phyloP scores from a whole-genome alignment of 2,888 invertebrate genomes.

The Arctia plantaginis region DNA sequence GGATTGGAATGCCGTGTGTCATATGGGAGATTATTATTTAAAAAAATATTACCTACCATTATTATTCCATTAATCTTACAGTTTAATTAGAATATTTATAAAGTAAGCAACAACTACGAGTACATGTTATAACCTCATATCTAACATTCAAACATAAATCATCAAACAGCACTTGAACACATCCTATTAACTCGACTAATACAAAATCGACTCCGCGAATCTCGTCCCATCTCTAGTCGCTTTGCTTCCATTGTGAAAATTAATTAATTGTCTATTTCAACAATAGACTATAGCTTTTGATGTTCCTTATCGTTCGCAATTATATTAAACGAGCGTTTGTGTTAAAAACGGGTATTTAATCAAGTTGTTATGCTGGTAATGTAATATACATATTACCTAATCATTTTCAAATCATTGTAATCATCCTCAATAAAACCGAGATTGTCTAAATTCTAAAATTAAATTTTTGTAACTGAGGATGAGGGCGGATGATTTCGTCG shows the following conservation, averaged over 20 bases:
- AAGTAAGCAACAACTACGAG: not conserved
- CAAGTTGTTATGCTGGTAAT: slow-evolving; percentile 8
- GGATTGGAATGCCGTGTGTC: no score
- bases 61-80: no score
- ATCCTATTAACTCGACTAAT: slow-evolving; percentile 24
- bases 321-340: slow-evolving; percentile 33
- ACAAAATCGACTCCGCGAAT: slow-evolving; percentile 20
- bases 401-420: not conserved
- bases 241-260: slow-evolving; percentile 53
- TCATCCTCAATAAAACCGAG: not conserved
- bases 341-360: slow-evolving; percentile 32
- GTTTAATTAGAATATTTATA: no score
- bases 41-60: no score
- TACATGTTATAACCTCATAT: not conserved
- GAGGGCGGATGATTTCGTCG: not conserved
- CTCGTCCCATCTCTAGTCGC: slow-evolving; percentile 40
- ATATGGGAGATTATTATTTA: no score
- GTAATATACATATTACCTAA: not conserved
- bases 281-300: slow-evolving; percentile 54
- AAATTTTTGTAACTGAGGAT: not conserved
- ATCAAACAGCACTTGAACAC: slow-evolving; percentile 16
- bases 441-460: not conserved
- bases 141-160: slow-evolving; percentile 8
- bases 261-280: slow-evolving; percentile 58
- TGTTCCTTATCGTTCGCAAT: slow-evolving; percentile 40